Base-by-base conservation (phyloP, 2,113 vertebrate species). In the Ctenodactylus gundi region DNA sequence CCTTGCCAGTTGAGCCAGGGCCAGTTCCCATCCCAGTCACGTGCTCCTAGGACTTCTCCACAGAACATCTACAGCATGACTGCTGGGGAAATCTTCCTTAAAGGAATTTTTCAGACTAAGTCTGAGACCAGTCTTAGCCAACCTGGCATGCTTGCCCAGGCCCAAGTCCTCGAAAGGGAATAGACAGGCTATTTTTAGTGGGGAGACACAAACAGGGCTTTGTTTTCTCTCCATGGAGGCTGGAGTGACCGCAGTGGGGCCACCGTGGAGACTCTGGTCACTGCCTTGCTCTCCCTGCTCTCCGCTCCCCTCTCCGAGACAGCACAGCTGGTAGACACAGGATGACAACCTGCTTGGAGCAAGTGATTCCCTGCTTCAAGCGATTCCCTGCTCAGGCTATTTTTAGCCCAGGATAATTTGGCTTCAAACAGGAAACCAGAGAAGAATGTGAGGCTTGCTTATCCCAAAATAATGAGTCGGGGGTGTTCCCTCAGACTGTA, bases 121-220 rank as follows among this genome's bases (percentile, higher is more conserved):
- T 91, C 72, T 49, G 72, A 93, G 90, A 68, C 62, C 36, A 8
- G 41, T 60, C 23, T 72, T 49, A 39, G 51, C 44, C 3, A 20
- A 88, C 92, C 93, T 95, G 94, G 94, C 83, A 87, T 93, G 23
- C 78, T 29, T 29, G 41, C 87, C 57, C 75, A 70, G 83, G 73
- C 76, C 73, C 65, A 8, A 95, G 90, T 92, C 93, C 94, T 97
- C 49, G 15, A 94, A 96, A 95, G 96, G 90, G 87, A 85, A 94
- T 49, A 88, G 91, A 85, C 51, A 25, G 76, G 82, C 93, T 96
- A 85, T 97, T 95, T 96, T 97, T 95, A 94, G 91, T 55, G 55
- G 27, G 93, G 58, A 95, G 78, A 85, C 86, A 94, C 86, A 93
- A 97, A 83, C 20, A 84, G 85, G 87, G 84, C 84, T 97, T 97